Conservation (phyloP, 2,797 vertebrate genomes). For the Sebastes nivosus region DNA sequence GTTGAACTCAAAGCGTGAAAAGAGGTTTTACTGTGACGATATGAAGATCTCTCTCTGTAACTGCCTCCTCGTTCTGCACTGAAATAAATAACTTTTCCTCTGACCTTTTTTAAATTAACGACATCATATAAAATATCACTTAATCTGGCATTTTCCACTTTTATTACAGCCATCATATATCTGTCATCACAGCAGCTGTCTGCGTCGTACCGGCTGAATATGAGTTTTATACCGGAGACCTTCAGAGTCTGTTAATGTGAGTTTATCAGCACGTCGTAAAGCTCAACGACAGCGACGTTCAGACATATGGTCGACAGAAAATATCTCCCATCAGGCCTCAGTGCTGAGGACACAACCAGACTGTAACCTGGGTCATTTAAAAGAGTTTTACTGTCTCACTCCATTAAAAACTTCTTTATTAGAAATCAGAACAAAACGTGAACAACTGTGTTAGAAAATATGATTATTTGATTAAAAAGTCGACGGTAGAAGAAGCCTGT, state of each 20-base stretch:
- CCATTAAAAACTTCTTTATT: neutral
- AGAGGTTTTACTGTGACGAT: neutral
- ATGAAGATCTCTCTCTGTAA: neutral
- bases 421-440: too few species aligned
- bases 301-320: slow-evolving; percentile 9
- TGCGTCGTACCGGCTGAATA: neutral
- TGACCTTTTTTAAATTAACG: slow-evolving; percentile 71
- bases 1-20: too few species aligned
- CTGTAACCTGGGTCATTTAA: neutral
- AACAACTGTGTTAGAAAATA: too few species aligned
- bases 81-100: slow-evolving; percentile 53
- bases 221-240: neutral
- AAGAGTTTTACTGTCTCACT: neutral
- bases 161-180: slow-evolving; percentile 66
- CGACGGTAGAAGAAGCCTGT: too few species aligned
- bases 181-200: slow-evolving; percentile 64
- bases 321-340: neutral
- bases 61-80: neutral
- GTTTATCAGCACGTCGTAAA: slow-evolving; percentile 16
- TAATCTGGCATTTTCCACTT: slow-evolving; percentile 71
- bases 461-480: too few species aligned
- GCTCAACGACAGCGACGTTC: slow-evolving; percentile 1
- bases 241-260: neutral
- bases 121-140: slow-evolving; percentile 69
- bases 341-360: neutral